These are phyloP conservation scores for Dynastes grantii DNA, from an alignment of 2,888 invertebrate genomes.

Conservation along the genomic window DNA sequence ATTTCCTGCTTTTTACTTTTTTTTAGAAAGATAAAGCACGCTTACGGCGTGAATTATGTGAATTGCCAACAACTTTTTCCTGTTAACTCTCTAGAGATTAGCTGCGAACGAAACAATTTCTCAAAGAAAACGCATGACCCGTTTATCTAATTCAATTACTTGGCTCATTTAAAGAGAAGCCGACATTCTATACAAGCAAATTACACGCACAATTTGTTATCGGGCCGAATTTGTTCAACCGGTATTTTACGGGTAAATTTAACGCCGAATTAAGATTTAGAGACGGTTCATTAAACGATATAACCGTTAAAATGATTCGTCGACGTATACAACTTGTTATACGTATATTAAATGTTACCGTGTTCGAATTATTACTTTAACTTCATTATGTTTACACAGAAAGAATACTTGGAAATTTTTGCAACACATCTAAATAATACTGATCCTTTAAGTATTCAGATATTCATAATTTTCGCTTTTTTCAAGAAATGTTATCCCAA, in stretches of 20 bases:
- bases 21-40: background rate
- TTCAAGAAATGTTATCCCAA: background rate
- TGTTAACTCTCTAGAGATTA: background rate
- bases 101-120: conserved; percentile 22
- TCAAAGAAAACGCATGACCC: conserved; percentile 29
- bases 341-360: background rate
- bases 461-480: conserved; percentile 1
- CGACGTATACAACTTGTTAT: background rate
- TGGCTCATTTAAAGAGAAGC: conserved; percentile 34
- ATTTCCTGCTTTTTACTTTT: background rate
- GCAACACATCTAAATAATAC: background rate
- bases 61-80: background rate
- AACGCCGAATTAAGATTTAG: conserved; percentile 33
- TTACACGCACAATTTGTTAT: conserved; percentile 42
- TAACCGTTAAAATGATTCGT: conserved; percentile 15
- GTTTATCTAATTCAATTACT: conserved; percentile 41
- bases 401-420: too few species aligned
- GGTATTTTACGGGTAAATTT: conserved; percentile 32
- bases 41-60: background rate
- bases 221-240: conserved; percentile 31
- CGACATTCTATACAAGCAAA: conserved; percentile 20
- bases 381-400: too few species aligned
- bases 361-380: background rate
- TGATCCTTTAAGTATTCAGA: background rate
- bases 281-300: conserved; percentile 19